Evolutionary conservation across 23 tunicate genomes (phyloP).

Genomic region (Ciona savignyi): DNA sequence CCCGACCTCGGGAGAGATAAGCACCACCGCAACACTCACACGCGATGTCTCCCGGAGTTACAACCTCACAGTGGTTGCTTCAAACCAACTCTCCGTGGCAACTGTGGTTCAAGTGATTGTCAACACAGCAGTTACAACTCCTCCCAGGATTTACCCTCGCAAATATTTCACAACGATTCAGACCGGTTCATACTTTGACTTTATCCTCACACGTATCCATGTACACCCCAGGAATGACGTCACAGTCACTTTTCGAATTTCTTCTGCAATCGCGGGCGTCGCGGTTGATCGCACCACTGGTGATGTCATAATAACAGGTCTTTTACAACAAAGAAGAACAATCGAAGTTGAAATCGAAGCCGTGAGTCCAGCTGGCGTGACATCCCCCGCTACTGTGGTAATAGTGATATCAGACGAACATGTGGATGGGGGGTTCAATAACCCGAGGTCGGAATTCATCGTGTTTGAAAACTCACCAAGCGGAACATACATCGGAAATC

Average conservation of each 20-base stretch:
- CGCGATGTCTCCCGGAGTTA: not conserved
- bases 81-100: slow-evolving; percentile 25
- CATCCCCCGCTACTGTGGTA: slow-evolving; percentile 11
- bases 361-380: not conserved
- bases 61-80: slow-evolving; percentile 14
- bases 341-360: slow-evolving; percentile 7
- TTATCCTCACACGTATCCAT: not conserved
- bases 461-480: slow-evolving; percentile 12
- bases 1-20: slow-evolving; percentile 2
- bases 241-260: not conserved
- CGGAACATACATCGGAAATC: not conserved
- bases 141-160: slow-evolving; percentile 42
- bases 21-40: not conserved
- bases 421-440: not conserved
- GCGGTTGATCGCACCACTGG: slow-evolving; percentile 35
- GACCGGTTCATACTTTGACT: slow-evolving; percentile 5
- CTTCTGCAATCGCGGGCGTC: slow-evolving; percentile 22
- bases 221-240: not conserved
- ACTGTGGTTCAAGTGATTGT: slow-evolving; percentile 24
- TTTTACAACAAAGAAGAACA: not conserved
- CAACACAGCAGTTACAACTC: not conserved
- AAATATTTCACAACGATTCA: slow-evolving; percentile 11
- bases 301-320: not conserved
- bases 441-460: not conserved
- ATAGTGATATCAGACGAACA: slow-evolving; percentile 6